Evolutionary conservation across 1,140 invertebrate species (phyloP).

Genomic region (Brachionus paranguensis): DNA sequence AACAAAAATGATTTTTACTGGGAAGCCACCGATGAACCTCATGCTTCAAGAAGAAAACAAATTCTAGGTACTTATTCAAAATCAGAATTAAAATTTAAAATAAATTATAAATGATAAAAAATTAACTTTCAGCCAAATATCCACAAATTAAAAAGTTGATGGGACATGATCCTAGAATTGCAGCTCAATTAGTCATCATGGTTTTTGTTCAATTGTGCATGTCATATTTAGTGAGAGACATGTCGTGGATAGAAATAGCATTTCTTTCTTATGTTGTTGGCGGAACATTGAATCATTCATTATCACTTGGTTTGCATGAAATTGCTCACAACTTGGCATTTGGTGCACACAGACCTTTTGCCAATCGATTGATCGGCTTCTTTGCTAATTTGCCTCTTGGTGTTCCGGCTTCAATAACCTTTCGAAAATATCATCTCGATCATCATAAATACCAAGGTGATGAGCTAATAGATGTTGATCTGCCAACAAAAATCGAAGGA

Average conservation of each 20-base stretch:
- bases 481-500: slow-evolving; percentile 85
- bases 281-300: slow-evolving; percentile 93
- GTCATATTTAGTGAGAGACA: slow-evolving; percentile 70
- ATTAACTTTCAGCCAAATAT: slow-evolving; percentile 71
- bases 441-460: slow-evolving; percentile 96
- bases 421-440: slow-evolving; percentile 95
- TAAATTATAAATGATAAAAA: background rate
- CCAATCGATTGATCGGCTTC: slow-evolving; percentile 81
- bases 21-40: slow-evolving; percentile 94
- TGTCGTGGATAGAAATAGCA: slow-evolving; percentile 69
- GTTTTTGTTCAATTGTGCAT: slow-evolving; percentile 75
- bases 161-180: slow-evolving; percentile 82
- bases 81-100: background rate
- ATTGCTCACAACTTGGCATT: slow-evolving; percentile 94
- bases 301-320: slow-evolving; percentile 94
- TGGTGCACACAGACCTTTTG: slow-evolving; percentile 74
- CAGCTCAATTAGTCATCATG: slow-evolving; percentile 78
- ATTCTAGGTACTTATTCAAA: slow-evolving; percentile 69
- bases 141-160: slow-evolving; percentile 92
- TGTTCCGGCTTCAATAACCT: slow-evolving; percentile 86
- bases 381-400: slow-evolving; percentile 93
- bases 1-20: slow-evolving; percentile 57
- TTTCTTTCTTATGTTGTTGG: slow-evolving; percentile 83
- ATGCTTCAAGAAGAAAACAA: slow-evolving; percentile 82
- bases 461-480: slow-evolving; percentile 86